These are phyloP conservation scores for Chaetorhynchus papuensis DNA, from an alignment of 2,113 vertebrate species.

Conservation along the genomic window DNA sequence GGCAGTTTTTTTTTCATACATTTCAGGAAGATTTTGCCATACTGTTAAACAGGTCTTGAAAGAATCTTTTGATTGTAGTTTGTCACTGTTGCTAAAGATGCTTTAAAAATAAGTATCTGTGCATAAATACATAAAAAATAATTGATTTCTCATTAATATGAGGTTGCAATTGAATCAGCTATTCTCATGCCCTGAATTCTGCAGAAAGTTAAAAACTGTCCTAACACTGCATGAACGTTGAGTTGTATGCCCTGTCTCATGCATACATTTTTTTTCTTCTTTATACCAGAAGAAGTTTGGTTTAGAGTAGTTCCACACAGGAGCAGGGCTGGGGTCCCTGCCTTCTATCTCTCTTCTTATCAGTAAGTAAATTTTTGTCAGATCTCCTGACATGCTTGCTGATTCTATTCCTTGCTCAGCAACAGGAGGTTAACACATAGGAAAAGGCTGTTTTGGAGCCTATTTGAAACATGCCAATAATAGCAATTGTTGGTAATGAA, in stretches of 20 bases:
- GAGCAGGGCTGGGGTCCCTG: background rate
- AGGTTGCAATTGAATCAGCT: background rate
- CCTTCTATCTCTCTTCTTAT: background rate
- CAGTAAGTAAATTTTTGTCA: background rate
- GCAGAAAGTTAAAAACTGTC: background rate
- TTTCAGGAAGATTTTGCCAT: background rate
- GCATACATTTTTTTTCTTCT: background rate
- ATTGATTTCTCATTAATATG: background rate
- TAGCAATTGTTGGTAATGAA: slow-evolving; percentile 27
- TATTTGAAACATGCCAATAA: slow-evolving; percentile 29
- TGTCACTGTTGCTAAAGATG: background rate
- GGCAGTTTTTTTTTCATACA: background rate
- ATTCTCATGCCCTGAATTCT: background rate
- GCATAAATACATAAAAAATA: background rate
- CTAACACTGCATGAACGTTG: background rate
- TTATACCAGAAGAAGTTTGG: background rate
- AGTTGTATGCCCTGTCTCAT: background rate
- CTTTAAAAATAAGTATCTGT: background rate
- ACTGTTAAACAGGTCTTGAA: background rate
- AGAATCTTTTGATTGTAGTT: background rate
- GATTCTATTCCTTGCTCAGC: slow-evolving; percentile 12
- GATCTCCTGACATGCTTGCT: background rate
- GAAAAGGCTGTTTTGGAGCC: background rate
- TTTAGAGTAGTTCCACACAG: background rate
- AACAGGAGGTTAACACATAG: background rate